Evolutionary conservation across 2,113 vertebrate species (phyloP).

Genomic region (Eira barbara): DNA sequence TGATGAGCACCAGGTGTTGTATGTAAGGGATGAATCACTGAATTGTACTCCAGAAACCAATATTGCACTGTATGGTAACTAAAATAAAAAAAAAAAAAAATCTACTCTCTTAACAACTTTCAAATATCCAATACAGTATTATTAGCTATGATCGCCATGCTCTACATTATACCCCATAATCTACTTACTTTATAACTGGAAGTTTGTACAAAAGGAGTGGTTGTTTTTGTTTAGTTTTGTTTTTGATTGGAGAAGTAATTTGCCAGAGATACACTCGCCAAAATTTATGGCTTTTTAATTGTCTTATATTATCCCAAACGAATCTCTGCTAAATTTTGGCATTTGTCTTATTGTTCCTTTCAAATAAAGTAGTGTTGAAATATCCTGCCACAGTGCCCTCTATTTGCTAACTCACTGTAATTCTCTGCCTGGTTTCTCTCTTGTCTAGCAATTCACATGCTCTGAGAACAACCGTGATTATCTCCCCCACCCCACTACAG

Average conservation of each 20-base stretch:
- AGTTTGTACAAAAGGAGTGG: background rate
- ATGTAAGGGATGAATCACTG: background rate
- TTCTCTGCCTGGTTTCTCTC: too few species aligned
- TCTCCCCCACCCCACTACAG: accelerated
- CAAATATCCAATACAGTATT: background rate
- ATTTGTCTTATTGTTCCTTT: background rate
- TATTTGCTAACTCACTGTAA: background rate
- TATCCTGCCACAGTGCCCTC: accelerated
- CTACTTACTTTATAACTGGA: background rate
- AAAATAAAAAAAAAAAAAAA: background rate
- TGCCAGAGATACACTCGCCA: background rate
- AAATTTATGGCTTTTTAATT: background rate
- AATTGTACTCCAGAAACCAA: background rate
- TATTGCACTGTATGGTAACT: background rate
- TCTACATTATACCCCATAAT: background rate
- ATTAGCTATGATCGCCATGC: background rate
- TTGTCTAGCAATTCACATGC: background rate
- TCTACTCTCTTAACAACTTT: background rate
- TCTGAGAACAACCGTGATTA: background rate
- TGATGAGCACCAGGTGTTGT: background rate
- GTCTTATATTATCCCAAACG: background rate
- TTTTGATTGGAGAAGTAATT: background rate
- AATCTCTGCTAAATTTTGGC: background rate
- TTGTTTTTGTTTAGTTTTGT: background rate
- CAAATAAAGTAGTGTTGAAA: background rate